phyloP scores from a whole-genome alignment of 2,113 vertebrate genomes.

The Psittacara wagleri region DNA sequence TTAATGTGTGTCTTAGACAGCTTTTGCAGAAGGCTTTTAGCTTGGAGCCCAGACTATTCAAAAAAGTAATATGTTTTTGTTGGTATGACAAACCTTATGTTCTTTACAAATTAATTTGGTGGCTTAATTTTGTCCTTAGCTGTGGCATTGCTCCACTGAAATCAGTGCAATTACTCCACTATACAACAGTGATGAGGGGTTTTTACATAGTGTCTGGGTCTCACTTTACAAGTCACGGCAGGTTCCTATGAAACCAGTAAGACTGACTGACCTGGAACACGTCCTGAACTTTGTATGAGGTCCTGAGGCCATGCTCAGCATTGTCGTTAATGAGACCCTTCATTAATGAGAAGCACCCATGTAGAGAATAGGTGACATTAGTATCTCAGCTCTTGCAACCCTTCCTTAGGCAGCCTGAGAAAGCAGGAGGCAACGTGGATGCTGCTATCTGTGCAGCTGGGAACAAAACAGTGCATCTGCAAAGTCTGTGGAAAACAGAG shows the following conservation, averaged over 20 bases:
- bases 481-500: not conserved
- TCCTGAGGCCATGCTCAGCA: not conserved
- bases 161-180: not conserved
- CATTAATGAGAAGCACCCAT: not conserved
- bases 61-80: not conserved
- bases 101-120: not conserved
- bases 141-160: not conserved
- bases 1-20: not conserved
- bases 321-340: not conserved
- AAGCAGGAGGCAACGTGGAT: fast-evolving
- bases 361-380: not conserved
- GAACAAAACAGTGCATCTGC: fast-evolving
- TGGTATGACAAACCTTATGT: not conserved
- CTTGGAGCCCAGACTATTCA: not conserved
- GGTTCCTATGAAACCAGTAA: not conserved
- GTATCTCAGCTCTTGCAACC: not conserved
- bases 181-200: not conserved
- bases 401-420: not conserved
- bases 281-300: not conserved
- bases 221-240: not conserved
- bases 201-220: not conserved
- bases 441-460: not conserved
- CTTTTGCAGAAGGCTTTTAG: not conserved
- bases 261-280: not conserved
- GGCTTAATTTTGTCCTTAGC: not conserved